Evolutionary conservation across 2,888 invertebrate genomes (phyloP), one percentile per base, ranked within the genome.

Genomic region (Elysia crispata): DNA sequence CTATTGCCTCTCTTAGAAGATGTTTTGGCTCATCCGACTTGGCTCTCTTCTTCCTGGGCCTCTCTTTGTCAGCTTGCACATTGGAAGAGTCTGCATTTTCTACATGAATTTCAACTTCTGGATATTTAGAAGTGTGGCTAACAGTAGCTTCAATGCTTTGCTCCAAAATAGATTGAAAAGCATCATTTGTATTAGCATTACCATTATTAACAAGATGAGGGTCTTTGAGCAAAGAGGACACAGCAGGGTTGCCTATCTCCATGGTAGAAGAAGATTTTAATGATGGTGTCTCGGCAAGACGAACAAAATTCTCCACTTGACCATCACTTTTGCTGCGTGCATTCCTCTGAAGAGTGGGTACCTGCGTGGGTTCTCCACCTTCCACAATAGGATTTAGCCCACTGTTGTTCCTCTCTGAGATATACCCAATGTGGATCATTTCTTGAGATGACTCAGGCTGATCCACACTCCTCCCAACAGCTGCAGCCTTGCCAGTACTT

Each of bases 41-140:
- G 41, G 11, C 41, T 41, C 11, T 41, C 41, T 11, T 41, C 41
- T 41, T 41, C 11, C 41, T 41, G 41, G 41, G 41, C 41, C 41
- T 41, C 41, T 41, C 41, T 41, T 11, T 41, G 5, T 41, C 41
- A 41, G 41, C 41, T 6, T 41, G 41, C 11, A 11, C 3, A 11
- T 41, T 41, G 41, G 41, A 41, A 41, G 41, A 1, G 50, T 67
- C 54, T n/a, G 31, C 77, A 23, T 69, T 70, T 25, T 77, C 70
- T 0, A 60, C 60, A 11, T 50, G 30, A 23, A 76, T 67, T 76
- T 76, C 76, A 28, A 76, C 62, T 11, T 30, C 20, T 8, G 76
- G 76, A 31, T 54, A 67, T 31, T 23, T 67, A 20, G 23, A 8
- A 11, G 23, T 30, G 20, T 8, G 3, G 25, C 33, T n/a, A n/a